These are phyloP conservation scores for Drosophila nigrodunni DNA, from an alignment of 1,140 invertebrate genomes.

Conservation along the genomic window DNA sequence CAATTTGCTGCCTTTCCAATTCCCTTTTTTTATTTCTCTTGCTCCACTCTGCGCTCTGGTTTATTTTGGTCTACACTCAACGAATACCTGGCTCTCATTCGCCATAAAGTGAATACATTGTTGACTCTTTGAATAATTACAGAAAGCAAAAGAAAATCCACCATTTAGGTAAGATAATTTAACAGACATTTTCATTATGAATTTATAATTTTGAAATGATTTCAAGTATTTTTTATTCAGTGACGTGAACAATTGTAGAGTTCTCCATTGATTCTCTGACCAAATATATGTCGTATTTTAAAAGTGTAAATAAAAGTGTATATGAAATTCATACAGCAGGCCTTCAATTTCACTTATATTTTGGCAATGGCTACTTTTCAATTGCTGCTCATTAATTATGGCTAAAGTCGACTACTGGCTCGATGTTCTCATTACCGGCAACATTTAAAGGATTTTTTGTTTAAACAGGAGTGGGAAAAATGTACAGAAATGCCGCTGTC, in stretches of 20 bases:
- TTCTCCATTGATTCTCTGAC: too few relatives aligned
- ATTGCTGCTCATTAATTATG: conserved; percentile 46
- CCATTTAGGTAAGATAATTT: background rate
- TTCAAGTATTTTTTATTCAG: too few relatives aligned
- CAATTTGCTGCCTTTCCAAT: conserved; percentile 32
- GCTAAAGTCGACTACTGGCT: conserved; percentile 5
- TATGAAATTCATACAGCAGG: background rate
- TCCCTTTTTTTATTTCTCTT: conserved; percentile 3
- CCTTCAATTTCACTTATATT: background rate
- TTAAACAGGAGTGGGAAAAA: conserved; percentile 13
- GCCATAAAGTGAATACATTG: background rate
- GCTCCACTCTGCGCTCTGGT: background rate
- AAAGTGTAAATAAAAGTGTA: too few relatives aligned
- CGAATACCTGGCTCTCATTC: background rate
- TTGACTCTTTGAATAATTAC: background rate
- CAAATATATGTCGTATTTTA: too few relatives aligned
- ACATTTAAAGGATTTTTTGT: conserved; percentile 45
- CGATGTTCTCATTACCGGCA: conserved; percentile 40
- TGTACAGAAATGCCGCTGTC: conserved; percentile 34
- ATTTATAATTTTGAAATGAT: too few relatives aligned
- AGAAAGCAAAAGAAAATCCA: too few relatives aligned
- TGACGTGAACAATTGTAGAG: too few relatives aligned
- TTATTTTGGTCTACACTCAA: conserved; percentile 5
- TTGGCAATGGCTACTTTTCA: conserved; percentile 24
- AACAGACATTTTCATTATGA: too few relatives aligned